These are phyloP conservation scores for Diarsia rubi DNA, from an alignment of 2,888 invertebrate genomes.

Conservation along the genomic window DNA sequence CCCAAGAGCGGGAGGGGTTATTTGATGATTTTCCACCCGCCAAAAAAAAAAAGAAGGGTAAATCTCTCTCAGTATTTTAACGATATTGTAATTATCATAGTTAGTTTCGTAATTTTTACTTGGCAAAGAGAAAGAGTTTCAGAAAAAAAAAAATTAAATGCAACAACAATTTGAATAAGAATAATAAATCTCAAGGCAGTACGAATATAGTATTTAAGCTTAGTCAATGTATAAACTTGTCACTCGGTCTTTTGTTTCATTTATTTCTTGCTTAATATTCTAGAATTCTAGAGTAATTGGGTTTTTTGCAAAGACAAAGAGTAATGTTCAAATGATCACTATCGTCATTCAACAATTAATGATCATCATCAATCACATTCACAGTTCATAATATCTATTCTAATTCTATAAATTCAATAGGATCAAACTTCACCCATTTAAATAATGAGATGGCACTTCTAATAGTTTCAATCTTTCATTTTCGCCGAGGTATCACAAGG, in stretches of 20 bases:
- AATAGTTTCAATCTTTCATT: conserved; percentile 81
- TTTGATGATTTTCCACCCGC: no score
- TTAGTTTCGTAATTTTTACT: not conserved
- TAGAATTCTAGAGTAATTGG: not conserved
- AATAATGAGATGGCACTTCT: conserved; percentile 82
- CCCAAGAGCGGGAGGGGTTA: no score
- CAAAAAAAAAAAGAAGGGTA: no score
- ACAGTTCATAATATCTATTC: conserved; percentile 42
- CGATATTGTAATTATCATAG: not conserved
- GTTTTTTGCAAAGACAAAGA: not conserved
- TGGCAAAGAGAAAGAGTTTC: not conserved
- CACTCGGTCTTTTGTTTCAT: not conserved
- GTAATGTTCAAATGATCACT: not conserved
- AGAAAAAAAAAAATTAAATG: conserved; percentile 17
- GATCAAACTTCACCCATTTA: conserved; percentile 62
- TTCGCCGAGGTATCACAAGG: conserved; percentile 83
- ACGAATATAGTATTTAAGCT: not conserved
- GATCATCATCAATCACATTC: conserved; percentile 40
- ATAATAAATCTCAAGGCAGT: not conserved
- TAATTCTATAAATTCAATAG: conserved; percentile 54
- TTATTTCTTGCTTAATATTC: not conserved
- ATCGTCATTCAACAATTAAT: not conserved
- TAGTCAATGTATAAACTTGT: not conserved
- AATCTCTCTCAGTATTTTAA: conserved; percentile 10
- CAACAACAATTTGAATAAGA: not conserved